These are phyloP conservation scores for Harpagus bidentatus DNA, from an alignment of 2,113 vertebrate species.

Conservation along the genomic window DNA sequence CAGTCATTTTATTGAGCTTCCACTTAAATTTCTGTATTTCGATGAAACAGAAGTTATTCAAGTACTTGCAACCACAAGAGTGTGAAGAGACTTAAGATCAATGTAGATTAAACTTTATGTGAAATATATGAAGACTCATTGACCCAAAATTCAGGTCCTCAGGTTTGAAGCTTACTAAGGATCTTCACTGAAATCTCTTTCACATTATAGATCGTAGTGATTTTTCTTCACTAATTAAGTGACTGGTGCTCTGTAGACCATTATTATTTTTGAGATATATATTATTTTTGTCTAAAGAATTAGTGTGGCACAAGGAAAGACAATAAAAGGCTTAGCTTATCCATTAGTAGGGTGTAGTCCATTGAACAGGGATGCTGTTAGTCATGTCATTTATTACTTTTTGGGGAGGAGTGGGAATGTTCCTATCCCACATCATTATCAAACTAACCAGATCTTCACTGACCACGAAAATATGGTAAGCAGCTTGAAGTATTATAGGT, in stretches of 20 bases:
- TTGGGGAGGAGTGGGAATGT: background rate
- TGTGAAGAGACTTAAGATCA: background rate
- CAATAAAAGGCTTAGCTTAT: background rate
- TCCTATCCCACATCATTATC: background rate
- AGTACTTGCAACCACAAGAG: background rate
- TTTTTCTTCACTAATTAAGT: background rate
- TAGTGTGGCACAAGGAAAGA: background rate
- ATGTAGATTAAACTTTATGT: background rate
- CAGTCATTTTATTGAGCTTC: background rate
- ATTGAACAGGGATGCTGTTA: background rate
- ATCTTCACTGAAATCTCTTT: background rate
- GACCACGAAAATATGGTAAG: background rate
- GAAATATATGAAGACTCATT: conserved; percentile 7
- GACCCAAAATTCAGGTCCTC: background rate
- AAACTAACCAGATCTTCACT: background rate
- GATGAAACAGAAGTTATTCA: background rate
- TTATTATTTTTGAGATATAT: background rate
- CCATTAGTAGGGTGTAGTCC: background rate
- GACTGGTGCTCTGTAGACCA: background rate
- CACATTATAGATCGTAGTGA: background rate
- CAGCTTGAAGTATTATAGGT: background rate
- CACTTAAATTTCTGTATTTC: background rate
- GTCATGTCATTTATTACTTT: background rate
- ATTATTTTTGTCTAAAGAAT: background rate
- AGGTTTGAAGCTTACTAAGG: background rate